A percentile compares a stretch with the other conserved stretches of the same genome.
phyloP scores from a whole-genome alignment of 30 jellyfish, hydroid and myxozoan genomes.

The Pseudorhiza aurosa region DNA sequence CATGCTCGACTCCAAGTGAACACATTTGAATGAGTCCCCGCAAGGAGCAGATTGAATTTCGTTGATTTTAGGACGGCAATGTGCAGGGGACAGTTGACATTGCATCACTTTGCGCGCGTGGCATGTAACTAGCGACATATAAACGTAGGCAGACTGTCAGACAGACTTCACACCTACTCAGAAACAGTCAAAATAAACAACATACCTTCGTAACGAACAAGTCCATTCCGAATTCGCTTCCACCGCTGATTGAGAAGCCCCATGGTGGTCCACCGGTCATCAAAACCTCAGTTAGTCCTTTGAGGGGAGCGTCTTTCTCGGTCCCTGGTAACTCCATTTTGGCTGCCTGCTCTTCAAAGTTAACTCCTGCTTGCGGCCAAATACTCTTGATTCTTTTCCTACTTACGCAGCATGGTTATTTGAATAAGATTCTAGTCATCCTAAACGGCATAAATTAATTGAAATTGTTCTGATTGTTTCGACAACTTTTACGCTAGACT shows the following conservation, averaged over 20 bases:
- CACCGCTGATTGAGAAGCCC: constrained; percentile 93
- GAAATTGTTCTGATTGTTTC: neutral
- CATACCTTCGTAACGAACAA: constrained; percentile 73
- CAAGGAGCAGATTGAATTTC: too few relatives aligned
- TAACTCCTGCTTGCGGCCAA: constrained; percentile 54
- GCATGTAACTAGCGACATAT: neutral
- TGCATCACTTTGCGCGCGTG: neutral
- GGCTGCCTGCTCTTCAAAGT: neutral
- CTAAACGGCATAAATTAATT: constrained; percentile 10
- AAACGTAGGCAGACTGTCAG: neutral
- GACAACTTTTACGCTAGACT: neutral
- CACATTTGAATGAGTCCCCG: too few relatives aligned
- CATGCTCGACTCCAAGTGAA: too few relatives aligned
- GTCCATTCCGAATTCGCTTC: constrained; percentile 82
- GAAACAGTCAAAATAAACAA: constrained; percentile 3
- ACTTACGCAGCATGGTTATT: constrained; percentile 37
- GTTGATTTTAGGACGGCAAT: too few relatives aligned
- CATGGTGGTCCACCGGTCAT: constrained; percentile 95
- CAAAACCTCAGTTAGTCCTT: constrained; percentile 38
- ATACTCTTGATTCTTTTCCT: constrained; percentile 17
- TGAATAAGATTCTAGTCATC: constrained; percentile 9
- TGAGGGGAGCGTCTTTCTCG: constrained; percentile 7
- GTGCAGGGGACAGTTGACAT: neutral
- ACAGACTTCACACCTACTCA: neutral
- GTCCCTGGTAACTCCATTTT: constrained; percentile 29